A percentile compares a stretch with the other conserved stretches of the same genome.
Evolutionary conservation across 2,888 invertebrate species (phyloP).

Genomic region (Pachliopta kotzebuea): DNA sequence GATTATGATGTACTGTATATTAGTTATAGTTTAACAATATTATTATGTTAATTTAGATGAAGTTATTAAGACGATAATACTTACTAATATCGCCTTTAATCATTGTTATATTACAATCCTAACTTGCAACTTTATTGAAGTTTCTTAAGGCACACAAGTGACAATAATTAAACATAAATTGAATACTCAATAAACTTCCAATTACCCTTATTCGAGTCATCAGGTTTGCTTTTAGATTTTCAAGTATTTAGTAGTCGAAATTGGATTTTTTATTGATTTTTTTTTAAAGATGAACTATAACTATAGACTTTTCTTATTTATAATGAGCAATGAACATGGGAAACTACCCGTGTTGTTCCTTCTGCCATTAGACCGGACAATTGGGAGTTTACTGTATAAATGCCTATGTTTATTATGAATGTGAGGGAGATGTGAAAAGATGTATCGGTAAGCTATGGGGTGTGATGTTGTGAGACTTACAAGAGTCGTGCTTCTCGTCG

Average conservation of each 20-base stretch:
- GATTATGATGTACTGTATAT: no score
- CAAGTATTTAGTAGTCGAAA: background rate
- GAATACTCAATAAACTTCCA: background rate
- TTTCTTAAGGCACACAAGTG: background rate
- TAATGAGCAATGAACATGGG: no score
- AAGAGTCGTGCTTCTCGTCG: conserved; percentile 57
- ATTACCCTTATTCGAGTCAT: background rate
- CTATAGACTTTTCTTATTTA: no score
- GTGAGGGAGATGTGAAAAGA: background rate
- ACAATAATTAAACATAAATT: background rate
- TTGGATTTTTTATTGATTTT: no score
- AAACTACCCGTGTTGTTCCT: background rate
- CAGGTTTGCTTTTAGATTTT: background rate
- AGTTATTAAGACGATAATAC: no score
- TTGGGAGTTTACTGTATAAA: background rate
- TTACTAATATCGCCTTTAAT: no score
- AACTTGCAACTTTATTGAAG: no score
- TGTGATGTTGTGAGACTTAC: conserved; percentile 28
- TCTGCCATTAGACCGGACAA: background rate
- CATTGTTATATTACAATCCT: no score
- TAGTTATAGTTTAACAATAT: no score
- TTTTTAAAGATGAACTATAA: no score
- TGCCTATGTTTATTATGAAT: background rate
- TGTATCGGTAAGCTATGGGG: conserved; percentile 11
- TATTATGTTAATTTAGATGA: no score